Conservation (phyloP, 1,140 invertebrate genomes). For the Lamellibrachia luymesi region DNA sequence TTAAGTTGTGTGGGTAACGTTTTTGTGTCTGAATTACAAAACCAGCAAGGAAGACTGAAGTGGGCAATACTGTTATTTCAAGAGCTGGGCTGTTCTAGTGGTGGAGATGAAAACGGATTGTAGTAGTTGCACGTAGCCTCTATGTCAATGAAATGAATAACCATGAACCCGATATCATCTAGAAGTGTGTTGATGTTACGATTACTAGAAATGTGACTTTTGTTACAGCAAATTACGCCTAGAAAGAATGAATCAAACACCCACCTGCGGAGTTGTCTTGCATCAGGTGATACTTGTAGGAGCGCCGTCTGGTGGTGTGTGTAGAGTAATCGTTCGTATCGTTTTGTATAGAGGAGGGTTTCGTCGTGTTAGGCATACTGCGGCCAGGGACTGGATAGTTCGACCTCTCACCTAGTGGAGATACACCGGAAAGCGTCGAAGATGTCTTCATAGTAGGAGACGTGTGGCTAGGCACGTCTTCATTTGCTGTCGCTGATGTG, state of each 20-base stretch:
- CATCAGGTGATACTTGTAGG: not conserved
- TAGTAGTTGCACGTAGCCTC: too few relatives aligned
- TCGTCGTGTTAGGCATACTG: too few relatives aligned
- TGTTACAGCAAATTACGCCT: not conserved
- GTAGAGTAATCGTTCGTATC: too few relatives aligned
- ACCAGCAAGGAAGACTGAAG: not conserved
- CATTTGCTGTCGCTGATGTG: not conserved
- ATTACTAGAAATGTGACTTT: not conserved
- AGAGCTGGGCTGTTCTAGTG: not conserved
- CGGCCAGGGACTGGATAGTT: not conserved
- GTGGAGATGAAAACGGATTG: too few relatives aligned
- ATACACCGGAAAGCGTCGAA: not conserved
- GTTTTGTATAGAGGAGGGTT: not conserved
- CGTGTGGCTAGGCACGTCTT: not conserved
- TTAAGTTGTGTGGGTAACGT: too few relatives aligned
- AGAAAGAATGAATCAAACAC: not conserved
- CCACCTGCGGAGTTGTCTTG: not conserved
- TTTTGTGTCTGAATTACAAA: not conserved
- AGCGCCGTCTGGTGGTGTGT: not conserved
- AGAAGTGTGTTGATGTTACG: too few relatives aligned
- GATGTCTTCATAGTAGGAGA: not conserved
- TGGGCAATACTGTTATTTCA: not conserved
- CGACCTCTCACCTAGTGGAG: not conserved
- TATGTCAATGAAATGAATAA: too few relatives aligned
- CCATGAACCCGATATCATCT: too few relatives aligned